Conservation (phyloP, 1,140 invertebrate genomes). For the Sminthurides bifidus region DNA sequence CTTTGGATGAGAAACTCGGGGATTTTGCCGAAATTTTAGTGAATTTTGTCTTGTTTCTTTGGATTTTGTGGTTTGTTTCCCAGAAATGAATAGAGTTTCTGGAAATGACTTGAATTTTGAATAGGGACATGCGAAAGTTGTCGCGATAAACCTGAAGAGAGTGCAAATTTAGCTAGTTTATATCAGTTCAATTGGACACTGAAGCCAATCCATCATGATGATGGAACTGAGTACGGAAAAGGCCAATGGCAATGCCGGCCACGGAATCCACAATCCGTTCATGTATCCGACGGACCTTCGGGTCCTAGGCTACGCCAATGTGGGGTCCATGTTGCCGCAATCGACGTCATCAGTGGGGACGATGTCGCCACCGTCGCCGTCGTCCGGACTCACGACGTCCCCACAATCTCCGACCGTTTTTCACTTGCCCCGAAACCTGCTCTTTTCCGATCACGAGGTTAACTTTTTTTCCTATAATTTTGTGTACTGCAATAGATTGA, state of each 20-base stretch:
- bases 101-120: too few species aligned
- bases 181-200: too few species aligned
- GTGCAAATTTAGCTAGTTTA: too few species aligned
- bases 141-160: too few species aligned
- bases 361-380: slow-evolving; percentile 7
- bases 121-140: too few species aligned
- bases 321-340: slow-evolving; percentile 10
- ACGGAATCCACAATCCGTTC: slow-evolving; percentile 24
- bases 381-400: slow-evolving; percentile 13
- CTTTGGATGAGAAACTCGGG: too few species aligned
- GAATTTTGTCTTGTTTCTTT: too few species aligned
- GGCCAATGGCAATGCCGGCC: slow-evolving; percentile 17
- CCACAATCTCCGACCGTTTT: slow-evolving; percentile 18
- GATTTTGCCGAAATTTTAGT: too few species aligned
- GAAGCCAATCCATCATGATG: too few species aligned
- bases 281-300: slow-evolving; percentile 30
- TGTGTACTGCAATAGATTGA: too few species aligned
- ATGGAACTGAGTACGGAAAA: slow-evolving; percentile 29
- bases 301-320: slow-evolving; percentile 25
- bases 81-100: too few species aligned
- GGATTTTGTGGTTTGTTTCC: too few species aligned
- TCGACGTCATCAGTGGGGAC: slow-evolving; percentile 1
- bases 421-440: slow-evolving; percentile 23
- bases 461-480: background rate
- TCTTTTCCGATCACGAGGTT: slow-evolving; percentile 29